Base-by-base conservation (phyloP, 2,113 vertebrate genomes). In the Toxotes jaculatrix region DNA sequence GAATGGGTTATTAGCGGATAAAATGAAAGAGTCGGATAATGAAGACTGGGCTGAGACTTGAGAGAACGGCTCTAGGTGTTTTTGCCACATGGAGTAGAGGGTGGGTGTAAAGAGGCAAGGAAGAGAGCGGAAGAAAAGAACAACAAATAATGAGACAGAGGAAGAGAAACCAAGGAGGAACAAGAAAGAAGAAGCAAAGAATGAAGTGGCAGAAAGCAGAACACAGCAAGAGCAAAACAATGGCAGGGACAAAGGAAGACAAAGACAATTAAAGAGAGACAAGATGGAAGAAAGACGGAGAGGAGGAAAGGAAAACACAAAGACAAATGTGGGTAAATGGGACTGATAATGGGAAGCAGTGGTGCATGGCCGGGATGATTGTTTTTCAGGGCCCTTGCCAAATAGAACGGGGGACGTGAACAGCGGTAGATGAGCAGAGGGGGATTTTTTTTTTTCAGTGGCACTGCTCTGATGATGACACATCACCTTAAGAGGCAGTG, bases 1-100 rank as follows among this genome's bases (percentile, higher is more conserved):
- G 90, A 93, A 94, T 89, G 84, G 91, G 89, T 91, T 91, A 93
- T 93, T 92, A 93, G 83, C 9, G 80, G 88, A 89, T 88, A 83
- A 84, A 91, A 87, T 82, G 73, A 81, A 89, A 80, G 62, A 88
- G 84, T 59, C 2, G 77, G 77, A 83, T 91, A 93, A 93, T 92
- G 91, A 88, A 89, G 90, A 88, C 85, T 86, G 88, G 84, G 65
- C 34, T 53, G 69, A 77, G 88, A 74, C 36, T 80, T 66, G 60
- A 80, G 80, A 79, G 76, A 79, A 57, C 2, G 0, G 56, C 42
- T 73, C 27, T 45, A 36, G 5, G 42, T 16, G 12, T 74, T 77
- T 57, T 31, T 27, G 16, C 51, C 75, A 47, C 56, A 64, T 60
- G 75, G 73, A 74, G 45, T 34, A 75, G 51, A 77, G 32, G 74